Evolutionary conservation across 2,113 vertebrate genomes (phyloP).

Genomic region (Ictalurus punctatus): DNA sequence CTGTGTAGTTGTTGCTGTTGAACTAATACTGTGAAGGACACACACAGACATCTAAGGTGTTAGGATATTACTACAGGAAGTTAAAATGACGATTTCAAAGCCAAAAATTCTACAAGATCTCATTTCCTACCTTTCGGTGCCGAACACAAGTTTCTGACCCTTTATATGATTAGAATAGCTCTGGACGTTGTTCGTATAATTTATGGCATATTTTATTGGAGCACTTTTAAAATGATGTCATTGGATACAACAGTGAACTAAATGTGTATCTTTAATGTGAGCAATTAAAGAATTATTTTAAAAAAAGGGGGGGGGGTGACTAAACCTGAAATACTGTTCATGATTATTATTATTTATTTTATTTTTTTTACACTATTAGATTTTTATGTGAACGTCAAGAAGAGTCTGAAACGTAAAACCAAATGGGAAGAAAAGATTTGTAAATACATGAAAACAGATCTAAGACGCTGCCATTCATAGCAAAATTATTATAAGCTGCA

Average conservation of each 20-base stretch:
- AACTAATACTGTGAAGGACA: neutral
- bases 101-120: neutral
- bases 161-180: neutral
- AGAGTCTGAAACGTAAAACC: neutral
- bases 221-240: neutral
- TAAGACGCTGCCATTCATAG: neutral
- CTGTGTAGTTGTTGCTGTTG: neutral
- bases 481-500: neutral
- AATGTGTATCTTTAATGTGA: neutral
- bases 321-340: neutral
- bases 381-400: neutral
- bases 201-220: neutral
- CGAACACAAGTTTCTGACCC: neutral
- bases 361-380: neutral
- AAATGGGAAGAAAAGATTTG: too few species aligned
- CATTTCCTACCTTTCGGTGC: neutral
- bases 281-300: neutral
- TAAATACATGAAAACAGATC: too few species aligned
- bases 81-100: neutral
- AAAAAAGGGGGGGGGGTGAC: neutral
- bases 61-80: neutral
- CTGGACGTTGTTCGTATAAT: neutral
- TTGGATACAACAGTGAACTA: neutral
- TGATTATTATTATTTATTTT: neutral
- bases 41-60: neutral